Conservation (phyloP, 2,113 vertebrate genomes). For the Phalacrocorax carbo region DNA sequence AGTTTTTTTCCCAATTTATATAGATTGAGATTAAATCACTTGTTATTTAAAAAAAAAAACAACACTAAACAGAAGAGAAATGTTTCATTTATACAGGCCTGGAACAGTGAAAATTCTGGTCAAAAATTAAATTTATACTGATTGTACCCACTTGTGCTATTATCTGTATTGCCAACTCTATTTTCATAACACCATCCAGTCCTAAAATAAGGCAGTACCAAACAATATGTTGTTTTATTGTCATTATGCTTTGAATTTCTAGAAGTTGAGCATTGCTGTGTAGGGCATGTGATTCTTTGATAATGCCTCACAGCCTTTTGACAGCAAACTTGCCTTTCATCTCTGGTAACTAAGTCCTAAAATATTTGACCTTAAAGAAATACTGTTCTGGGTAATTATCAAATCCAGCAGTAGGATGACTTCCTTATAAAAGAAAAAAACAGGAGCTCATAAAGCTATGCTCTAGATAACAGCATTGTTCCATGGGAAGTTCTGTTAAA, state of each 20-base stretch:
- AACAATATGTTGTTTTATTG: not conserved
- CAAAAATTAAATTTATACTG: not conserved
- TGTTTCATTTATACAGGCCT: not conserved
- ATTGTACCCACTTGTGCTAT: not conserved
- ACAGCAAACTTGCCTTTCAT: not conserved
- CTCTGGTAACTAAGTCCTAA: not conserved
- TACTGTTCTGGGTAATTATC: not conserved
- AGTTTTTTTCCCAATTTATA: not conserved
- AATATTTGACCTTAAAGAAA: not conserved
- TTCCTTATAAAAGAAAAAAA: not conserved
- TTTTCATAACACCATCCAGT: not conserved
- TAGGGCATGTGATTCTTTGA: not conserved
- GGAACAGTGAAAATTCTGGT: not conserved
- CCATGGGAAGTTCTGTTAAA: not conserved
- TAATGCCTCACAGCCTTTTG: not conserved
- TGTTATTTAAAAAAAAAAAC: not conserved
- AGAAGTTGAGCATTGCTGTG: not conserved
- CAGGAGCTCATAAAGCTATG: not conserved
- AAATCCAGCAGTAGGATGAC: not conserved
- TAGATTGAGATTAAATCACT: not conserved
- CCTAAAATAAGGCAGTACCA: not conserved
- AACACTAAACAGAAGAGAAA: not conserved
- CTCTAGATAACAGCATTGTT: not conserved
- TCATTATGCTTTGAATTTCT: not conserved
- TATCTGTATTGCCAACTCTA: not conserved